Evolutionary conservation across 2,888 invertebrate species (phyloP).

Genomic region (Sympetrum striolatum): DNA sequence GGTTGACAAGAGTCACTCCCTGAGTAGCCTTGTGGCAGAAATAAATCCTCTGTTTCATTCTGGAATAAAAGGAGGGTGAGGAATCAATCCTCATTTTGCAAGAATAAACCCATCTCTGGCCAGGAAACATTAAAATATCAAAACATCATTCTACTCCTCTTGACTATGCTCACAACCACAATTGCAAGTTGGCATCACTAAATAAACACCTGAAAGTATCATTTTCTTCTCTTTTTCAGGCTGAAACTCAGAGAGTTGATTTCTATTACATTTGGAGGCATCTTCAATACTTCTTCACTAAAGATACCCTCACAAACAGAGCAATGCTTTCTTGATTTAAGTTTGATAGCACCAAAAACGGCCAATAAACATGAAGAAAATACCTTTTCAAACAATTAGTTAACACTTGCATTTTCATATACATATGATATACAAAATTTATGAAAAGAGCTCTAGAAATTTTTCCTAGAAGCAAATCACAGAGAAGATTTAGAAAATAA

Average conservation of each 20-base stretch:
- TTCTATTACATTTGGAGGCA: not conserved
- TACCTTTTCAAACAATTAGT: not conserved
- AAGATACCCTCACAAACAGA: not conserved
- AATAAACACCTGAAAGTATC: not conserved
- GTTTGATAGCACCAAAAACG: constrained; percentile 23
- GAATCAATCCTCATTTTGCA: not conserved
- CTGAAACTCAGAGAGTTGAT: constrained; percentile 20
- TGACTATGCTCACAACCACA: constrained; percentile 21
- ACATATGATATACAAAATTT: not conserved
- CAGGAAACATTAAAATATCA: not conserved
- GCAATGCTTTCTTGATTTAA: not conserved
- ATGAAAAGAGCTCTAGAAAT: not conserved
- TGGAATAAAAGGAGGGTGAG: not conserved
- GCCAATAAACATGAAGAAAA: not conserved
- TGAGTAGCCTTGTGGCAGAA: constrained; percentile 17
- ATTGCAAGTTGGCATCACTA: not conserved
- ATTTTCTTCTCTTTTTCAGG: not conserved
- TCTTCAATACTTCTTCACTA: not conserved
- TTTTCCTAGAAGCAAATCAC: constrained; percentile 16
- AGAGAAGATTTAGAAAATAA: not conserved
- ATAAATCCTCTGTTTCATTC: not conserved
- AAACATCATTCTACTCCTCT: not conserved
- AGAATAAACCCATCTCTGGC: not conserved
- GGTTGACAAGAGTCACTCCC: constrained; percentile 24
- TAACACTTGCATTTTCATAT: constrained; percentile 6